Evolutionary conservation across 2,888 invertebrate genomes (phyloP).

Genomic region (Augochlorella aurata): DNA sequence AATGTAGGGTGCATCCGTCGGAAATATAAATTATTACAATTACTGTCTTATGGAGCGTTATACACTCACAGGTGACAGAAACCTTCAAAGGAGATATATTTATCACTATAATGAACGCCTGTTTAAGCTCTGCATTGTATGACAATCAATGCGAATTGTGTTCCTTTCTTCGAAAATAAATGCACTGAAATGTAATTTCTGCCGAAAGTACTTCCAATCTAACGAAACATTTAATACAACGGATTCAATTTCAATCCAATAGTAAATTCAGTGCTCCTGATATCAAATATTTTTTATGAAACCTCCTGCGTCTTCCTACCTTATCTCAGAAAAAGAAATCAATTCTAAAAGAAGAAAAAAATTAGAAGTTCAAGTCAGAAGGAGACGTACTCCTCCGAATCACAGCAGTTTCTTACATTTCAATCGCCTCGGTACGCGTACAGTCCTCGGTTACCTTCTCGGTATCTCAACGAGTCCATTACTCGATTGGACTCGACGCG

Average conservation of each 20-base stretch:
- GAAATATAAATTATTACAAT: no score
- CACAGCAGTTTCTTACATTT: background rate
- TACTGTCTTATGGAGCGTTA: background rate
- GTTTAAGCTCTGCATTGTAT: no score
- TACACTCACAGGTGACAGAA: no score
- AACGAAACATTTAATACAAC: background rate
- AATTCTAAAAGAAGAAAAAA: no score
- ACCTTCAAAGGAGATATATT: no score
- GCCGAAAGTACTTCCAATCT: background rate
- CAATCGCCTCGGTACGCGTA: background rate
- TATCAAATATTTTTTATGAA: no score
- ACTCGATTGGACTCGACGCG: background rate
- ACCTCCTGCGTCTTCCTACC: no score
- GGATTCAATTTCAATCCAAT: background rate
- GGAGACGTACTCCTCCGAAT: background rate
- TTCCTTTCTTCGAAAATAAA: background rate
- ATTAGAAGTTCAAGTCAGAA: background rate
- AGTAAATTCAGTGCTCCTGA: no score
- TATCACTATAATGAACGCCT: no score
- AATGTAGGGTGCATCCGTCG: background rate
- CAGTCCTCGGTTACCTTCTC: background rate
- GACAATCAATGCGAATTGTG: background rate
- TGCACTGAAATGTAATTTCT: background rate
- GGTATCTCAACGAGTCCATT: background rate
- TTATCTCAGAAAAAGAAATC: no score